Evolutionary conservation across 2,797 vertebrate species (phyloP), one percentile per base, ranked within the genome.

Genomic region (Gymnoscopelus braueri): DNA sequence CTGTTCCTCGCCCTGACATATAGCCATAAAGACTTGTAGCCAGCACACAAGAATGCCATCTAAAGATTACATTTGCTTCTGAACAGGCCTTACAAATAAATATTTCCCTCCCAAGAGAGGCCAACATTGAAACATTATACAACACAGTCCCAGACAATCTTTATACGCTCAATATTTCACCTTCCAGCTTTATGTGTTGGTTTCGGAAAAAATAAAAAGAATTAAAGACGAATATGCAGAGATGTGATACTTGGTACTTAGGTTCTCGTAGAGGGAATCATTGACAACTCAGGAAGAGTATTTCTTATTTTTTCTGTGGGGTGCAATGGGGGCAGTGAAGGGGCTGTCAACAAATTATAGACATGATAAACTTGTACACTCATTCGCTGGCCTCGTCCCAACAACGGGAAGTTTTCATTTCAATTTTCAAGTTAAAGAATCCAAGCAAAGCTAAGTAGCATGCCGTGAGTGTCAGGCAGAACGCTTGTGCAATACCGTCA

Each of bases 1-100:
- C 79, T 78, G 80, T 87, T 89, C 80, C 82, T 81, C 56, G 48
- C 77, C 62, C 75, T 84, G 87, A 90, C 86, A 85, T 81, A 88
- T 74, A 70, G 82, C 82, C 85, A 77, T 79, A 84, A 81, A 88
- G 75, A 63, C 75, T 82, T 65, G 66, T 84, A 85, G 80, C 67
- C 59, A 67, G 63, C 84, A 68, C 48, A 58, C 71, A 84, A 79
- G 83, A 91, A 88, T 80, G 71, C 61, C 76, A 82, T 60, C 82
- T 80, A 78, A 78, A 82, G 75, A 87, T 88, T 81, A 78, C 60
- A 80, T 53, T 71, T 74, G 78, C 70, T 32, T 71, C 76, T 81
- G 75, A 58, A 48, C 32, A 50, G 54, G 52, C 54, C 79, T 71
- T 53, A 66, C 70, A 79, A 87, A 81, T 69, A 78, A 77, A 87